phyloP scores from a whole-genome alignment of 1,140 invertebrate genomes.

The Zaprionus davidi region DNA sequence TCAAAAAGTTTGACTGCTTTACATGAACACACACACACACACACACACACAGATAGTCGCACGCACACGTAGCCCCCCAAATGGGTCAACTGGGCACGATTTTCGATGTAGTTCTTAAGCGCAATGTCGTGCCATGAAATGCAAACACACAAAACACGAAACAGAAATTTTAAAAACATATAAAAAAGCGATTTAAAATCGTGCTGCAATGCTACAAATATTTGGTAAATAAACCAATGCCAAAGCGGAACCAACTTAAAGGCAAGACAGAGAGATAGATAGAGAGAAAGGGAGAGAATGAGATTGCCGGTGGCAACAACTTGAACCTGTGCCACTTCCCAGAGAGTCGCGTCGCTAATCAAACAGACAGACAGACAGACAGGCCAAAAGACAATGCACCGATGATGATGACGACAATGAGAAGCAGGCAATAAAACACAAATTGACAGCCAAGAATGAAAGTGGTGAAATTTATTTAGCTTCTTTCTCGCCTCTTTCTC shows the following conservation, averaged over 20 bases:
- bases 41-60: not conserved
- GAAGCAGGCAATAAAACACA: slow-evolving; percentile 59
- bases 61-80: slow-evolving; percentile 14
- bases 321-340: slow-evolving; percentile 57
- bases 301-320: slow-evolving; percentile 14
- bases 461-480: slow-evolving; percentile 67
- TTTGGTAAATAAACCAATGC: slow-evolving; percentile 60
- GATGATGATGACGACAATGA: slow-evolving; percentile 59
- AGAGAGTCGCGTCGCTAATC: slow-evolving; percentile 44
- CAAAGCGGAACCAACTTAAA: slow-evolving; percentile 58
- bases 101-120: slow-evolving; percentile 62
- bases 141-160: slow-evolving; percentile 42
- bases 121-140: slow-evolving; percentile 59
- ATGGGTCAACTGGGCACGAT: slow-evolving; percentile 63
- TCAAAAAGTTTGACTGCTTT: slow-evolving; percentile 50
- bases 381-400: slow-evolving; percentile 30
- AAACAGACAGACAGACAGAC: slow-evolving; percentile 26
- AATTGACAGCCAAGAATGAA: slow-evolving; percentile 70
- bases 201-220: slow-evolving; percentile 65
- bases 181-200: slow-evolving; percentile 55
- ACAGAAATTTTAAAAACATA: slow-evolving; percentile 11
- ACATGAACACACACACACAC: slow-evolving; percentile 50
- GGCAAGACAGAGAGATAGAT: slow-evolving; percentile 1
- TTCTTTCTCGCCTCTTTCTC: slow-evolving; percentile 32
- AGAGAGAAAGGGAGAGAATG: not conserved